Evolutionary conservation across 2,797 vertebrate species (phyloP).

Genomic region (Lithobates pipiens): DNA sequence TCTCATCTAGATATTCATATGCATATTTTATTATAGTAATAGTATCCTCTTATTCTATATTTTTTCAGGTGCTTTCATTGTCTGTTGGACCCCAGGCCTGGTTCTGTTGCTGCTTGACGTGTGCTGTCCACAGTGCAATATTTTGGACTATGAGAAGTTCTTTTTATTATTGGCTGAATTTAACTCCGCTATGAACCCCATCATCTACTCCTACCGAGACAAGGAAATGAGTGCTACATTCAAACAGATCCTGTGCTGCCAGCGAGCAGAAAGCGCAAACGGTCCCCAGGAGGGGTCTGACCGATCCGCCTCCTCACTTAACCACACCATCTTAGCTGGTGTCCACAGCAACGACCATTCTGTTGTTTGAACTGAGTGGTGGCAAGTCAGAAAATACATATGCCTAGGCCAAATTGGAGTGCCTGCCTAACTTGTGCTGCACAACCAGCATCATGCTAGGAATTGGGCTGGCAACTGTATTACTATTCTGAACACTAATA

Average conservation of each 20-base stretch:
- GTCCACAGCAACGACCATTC: constrained; percentile 94
- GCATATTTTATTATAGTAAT: background rate
- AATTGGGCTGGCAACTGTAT: constrained; percentile 13
- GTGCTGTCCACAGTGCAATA: constrained; percentile 89
- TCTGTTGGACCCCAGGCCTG: constrained; percentile 97
- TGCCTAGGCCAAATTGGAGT: constrained; percentile 16
- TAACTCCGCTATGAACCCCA: constrained; percentile 99
- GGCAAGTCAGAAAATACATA: background rate
- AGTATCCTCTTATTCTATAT: constrained; percentile 18
- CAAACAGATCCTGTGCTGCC: constrained; percentile 97
- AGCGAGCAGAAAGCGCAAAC: constrained; percentile 87
- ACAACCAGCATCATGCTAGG: constrained; percentile 23
- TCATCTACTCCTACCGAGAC: constrained; percentile 98
- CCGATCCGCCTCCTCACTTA: constrained; percentile 92
- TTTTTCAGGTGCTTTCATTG: constrained; percentile 90
- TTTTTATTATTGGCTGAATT: constrained; percentile 97
- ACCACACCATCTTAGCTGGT: constrained; percentile 91
- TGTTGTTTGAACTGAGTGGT: constrained; percentile 81
- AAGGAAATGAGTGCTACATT: constrained; percentile 99
- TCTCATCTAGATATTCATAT: background rate
- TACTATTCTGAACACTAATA: constrained; percentile 39
- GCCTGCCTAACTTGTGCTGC: constrained; percentile 18
- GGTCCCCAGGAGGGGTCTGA: constrained; percentile 92
- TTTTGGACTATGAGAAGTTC: constrained; percentile 95
- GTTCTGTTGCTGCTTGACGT: constrained; percentile 95